phyloP scores from a whole-genome alignment of 1,140 invertebrate genomes.

The Globodera rostochiensis region DNA sequence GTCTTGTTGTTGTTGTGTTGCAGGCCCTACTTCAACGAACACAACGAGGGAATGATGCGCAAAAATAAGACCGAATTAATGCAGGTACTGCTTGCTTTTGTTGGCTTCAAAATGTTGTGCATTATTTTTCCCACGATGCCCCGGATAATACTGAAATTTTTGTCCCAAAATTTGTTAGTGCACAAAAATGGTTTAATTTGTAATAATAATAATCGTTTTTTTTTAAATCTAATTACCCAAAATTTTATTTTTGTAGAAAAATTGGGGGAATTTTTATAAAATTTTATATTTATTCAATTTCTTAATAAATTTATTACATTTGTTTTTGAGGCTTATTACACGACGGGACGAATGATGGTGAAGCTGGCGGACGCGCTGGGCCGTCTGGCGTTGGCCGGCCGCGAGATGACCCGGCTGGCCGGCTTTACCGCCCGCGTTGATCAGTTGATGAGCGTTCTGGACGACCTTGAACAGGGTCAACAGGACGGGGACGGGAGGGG shows the following conservation, averaged over 20 bases:
- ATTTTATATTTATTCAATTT: too few relatives aligned
- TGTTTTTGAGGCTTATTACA: constrained; percentile 83
- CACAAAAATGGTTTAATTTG: too few relatives aligned
- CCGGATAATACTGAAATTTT: too few relatives aligned
- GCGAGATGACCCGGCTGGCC: constrained; percentile 88
- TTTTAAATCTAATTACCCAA: too few relatives aligned
- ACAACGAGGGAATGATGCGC: constrained; percentile 62
- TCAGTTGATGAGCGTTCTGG: constrained; percentile 82
- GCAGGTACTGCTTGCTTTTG: constrained; percentile 32
- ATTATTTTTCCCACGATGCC: too few relatives aligned
- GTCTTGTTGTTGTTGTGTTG: constrained; percentile 58
- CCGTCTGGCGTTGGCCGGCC: constrained; percentile 84
- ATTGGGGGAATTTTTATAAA: too few relatives aligned
- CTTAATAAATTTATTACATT: too few relatives aligned
- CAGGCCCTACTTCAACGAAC: constrained; percentile 82
- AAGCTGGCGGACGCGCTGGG: constrained; percentile 95
- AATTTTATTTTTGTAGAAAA: too few relatives aligned
- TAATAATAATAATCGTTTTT: too few relatives aligned
- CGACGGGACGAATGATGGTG: constrained; percentile 91
- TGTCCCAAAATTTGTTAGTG: too few relatives aligned
- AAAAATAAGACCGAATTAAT: constrained; percentile 62
- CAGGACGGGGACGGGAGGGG: too few relatives aligned
- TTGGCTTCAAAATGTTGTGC: too few relatives aligned
- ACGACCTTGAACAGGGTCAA: constrained; percentile 80
- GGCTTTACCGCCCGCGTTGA: constrained; percentile 90